Evolutionary conservation across 2,888 invertebrate genomes (phyloP).

Genomic region (Andrena bicolor): DNA sequence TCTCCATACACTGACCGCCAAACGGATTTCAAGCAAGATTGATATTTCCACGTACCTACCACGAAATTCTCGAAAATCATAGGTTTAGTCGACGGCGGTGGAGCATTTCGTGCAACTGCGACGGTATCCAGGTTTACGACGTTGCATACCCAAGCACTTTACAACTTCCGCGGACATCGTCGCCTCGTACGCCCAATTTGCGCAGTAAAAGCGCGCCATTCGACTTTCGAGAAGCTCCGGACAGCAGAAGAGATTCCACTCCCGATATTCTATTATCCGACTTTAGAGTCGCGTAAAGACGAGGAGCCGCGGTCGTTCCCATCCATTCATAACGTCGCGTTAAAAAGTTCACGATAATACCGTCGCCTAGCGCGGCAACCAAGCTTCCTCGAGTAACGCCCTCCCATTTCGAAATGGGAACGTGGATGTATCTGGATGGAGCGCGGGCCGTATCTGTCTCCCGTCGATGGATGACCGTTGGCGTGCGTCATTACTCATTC

Average conservation of each 20-base stretch:
- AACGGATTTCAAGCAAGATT: too few relatives aligned
- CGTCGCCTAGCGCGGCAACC: slow-evolving; percentile 4
- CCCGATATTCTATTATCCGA: slow-evolving; percentile 23
- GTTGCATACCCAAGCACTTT: not conserved
- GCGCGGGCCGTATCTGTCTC: slow-evolving; percentile 35
- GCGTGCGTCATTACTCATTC: slow-evolving; percentile 69
- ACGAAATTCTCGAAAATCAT: not conserved
- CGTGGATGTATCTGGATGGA: slow-evolving; percentile 33
- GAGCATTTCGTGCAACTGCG: too few relatives aligned
- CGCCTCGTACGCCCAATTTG: not conserved
- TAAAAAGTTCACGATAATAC: slow-evolving; percentile 28
- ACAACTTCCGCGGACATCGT: not conserved
- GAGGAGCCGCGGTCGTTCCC: not conserved
- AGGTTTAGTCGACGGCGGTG: not conserved
- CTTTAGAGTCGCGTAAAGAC: slow-evolving; percentile 7
- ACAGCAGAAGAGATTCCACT: not conserved
- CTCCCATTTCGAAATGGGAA: slow-evolving; percentile 48
- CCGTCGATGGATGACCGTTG: slow-evolving; percentile 58
- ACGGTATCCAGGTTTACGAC: too few relatives aligned
- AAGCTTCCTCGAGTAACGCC: slow-evolving; percentile 2
- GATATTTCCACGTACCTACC: not conserved
- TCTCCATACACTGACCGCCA: too few relatives aligned
- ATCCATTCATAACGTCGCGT: slow-evolving; percentile 29
- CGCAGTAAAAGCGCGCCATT: not conserved
- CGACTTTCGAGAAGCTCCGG: slow-evolving; percentile 4